These are phyloP conservation scores for Chaenodraco wilsoni DNA, from an alignment of 2,797 vertebrate species.

Conservation along the genomic window DNA sequence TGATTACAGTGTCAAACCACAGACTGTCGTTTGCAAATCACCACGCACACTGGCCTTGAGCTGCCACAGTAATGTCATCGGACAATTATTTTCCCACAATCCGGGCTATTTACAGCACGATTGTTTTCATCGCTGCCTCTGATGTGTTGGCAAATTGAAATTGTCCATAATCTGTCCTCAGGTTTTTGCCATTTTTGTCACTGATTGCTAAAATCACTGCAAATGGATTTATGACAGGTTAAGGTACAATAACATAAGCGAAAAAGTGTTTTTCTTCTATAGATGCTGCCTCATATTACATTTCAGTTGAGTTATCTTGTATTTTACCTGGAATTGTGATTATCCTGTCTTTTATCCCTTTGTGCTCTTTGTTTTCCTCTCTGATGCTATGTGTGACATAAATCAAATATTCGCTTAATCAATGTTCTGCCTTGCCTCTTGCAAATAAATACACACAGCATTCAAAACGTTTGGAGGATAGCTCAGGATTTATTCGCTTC, in stretches of 20 bases:
- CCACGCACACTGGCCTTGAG: constrained; percentile 28
- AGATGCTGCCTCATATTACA: not conserved
- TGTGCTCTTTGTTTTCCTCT: constrained; percentile 5
- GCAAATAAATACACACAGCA: too few relatives aligned
- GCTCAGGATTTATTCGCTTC: too few relatives aligned
- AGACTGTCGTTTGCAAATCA: constrained; percentile 61
- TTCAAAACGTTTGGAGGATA: too few relatives aligned
- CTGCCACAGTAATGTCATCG: constrained; percentile 43
- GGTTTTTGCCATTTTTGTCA: constrained; percentile 1
- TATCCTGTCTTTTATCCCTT: constrained; percentile 8
- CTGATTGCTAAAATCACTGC: constrained; percentile 17
- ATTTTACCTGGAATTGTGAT: not conserved
- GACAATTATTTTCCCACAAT: constrained; percentile 63
- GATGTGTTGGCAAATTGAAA: constrained; percentile 35
- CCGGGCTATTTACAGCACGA: constrained; percentile 26
- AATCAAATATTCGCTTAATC: constrained; percentile 41
- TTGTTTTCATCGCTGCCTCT: constrained; percentile 38
- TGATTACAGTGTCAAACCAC: constrained; percentile 71
- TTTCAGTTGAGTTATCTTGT: not conserved
- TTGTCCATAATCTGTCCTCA: constrained; percentile 3
- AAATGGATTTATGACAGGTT: constrained; percentile 42
- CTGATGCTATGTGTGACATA: constrained; percentile 33
- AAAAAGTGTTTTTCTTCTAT: not conserved
- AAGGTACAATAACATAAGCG: constrained; percentile 1
- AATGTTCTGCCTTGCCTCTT: constrained; percentile 52